Evolutionary conservation across 2,113 vertebrate species (phyloP), one percentile per base, ranked within the genome.

Genomic region (Corythoichthys intestinalis): DNA sequence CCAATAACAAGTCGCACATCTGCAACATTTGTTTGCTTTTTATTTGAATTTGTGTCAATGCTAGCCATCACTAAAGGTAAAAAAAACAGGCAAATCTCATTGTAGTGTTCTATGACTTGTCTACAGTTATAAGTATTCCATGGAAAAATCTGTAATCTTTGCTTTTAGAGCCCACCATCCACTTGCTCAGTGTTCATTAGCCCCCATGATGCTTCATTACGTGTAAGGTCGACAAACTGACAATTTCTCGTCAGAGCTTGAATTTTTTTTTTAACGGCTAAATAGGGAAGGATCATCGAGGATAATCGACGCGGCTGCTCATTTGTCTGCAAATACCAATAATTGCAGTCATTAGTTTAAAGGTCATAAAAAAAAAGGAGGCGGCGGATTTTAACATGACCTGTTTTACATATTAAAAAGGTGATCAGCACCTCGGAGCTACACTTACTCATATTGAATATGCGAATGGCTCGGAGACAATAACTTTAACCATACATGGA

Each of bases 341-440:
- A 65, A 61, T 50, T 58, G 9, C 7, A 3, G 46, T 61, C 20
- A 41, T 62, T 4, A 54, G 58, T 67, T 77, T 62, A 70, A 73
- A 75, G 75, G 67, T 71, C 65, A 60, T 15, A 34, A 6, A 71
- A 69, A 77, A 80, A 1, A 61, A 63, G 37, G 17, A 35, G n/a
- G 28, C 15, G n/a, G 66, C 67, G 71, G 35, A 67, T 74, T 71
- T 14, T 63, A 15, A 66, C 61, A 35, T 46, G n/a, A 17, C 66
- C 50, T 38, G 65, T 64, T 82, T 72, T 61, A 35, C 70, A 76
- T 77, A 64, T 78, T 73, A 6, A 74, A 77, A 77, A 47, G 71
- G 67, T 75, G 63, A 69, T 41, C 20, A 61, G 61, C 20, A 59
- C 71, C 73, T 78, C 44, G 41, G 8, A 74, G 78, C 74, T 12